Percentiles rank a stretch among this genome's conserved stretches.
Conservation (phyloP, 2,888 invertebrate genomes). For the Thysanoteuthis rhombus region DNA sequence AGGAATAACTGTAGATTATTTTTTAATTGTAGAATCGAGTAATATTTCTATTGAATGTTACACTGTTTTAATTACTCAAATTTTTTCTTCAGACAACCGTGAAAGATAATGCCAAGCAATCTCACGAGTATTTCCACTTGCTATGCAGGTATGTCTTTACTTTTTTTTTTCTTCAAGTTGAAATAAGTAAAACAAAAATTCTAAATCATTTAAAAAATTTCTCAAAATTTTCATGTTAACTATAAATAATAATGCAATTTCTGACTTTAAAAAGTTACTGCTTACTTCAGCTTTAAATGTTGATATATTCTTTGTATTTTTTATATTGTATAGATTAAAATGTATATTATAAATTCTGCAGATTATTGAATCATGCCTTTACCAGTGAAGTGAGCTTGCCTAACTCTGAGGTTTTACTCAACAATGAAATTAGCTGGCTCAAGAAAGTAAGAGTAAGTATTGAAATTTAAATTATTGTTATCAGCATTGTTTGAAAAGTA, state of each 20-base stretch:
- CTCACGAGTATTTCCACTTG: constrained; percentile 81
- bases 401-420: constrained; percentile 77
- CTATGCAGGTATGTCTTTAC: constrained; percentile 59
- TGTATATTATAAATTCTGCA: constrained; percentile 40
- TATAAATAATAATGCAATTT: too few species aligned
- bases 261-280: too few species aligned
- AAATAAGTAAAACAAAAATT: too few species aligned
- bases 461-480: background rate
- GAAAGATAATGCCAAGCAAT: constrained; percentile 77
- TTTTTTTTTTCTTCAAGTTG: background rate
- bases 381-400: constrained; percentile 77
- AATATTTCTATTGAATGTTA: background rate
- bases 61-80: background rate
- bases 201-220: too few species aligned
- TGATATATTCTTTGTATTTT: too few species aligned
- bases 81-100: constrained; percentile 73
- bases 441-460: constrained; percentile 73
- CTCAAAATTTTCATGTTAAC: too few species aligned
- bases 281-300: too few species aligned
- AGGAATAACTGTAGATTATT: too few species aligned
- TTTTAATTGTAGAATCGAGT: background rate
- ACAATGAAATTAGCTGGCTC: constrained; percentile 83
- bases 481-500: too few species aligned
- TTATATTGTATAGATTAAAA: too few species aligned
- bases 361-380: constrained; percentile 76